Conservation (phyloP, 2,113 vertebrate species). For the Castor canadensis region DNA sequence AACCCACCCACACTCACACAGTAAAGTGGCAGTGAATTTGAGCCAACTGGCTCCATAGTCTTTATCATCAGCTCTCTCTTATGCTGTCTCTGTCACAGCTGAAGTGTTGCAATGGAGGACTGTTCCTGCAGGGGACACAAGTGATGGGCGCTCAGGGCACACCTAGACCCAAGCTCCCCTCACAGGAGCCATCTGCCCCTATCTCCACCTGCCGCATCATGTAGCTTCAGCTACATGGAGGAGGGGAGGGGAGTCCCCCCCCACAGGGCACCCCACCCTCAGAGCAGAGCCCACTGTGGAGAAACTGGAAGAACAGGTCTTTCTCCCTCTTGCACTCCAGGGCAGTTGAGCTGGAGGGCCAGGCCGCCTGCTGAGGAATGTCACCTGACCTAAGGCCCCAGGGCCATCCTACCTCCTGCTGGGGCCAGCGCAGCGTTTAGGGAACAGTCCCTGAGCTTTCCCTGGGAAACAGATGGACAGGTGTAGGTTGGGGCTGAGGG, state of each 20-base stretch:
- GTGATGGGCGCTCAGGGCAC: no score
- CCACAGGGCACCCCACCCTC: no score
- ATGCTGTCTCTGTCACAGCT: accelerated
- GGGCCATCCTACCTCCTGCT: neutral
- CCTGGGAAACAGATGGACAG: no score
- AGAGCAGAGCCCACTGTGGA: neutral
- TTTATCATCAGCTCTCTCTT: neutral
- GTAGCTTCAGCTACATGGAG: no score
- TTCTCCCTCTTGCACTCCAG: no score
- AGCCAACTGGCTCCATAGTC: neutral
- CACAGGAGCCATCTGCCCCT: neutral
- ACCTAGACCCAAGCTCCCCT: neutral
- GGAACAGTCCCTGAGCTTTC: neutral
- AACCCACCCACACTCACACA: neutral
- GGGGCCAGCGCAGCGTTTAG: neutral
- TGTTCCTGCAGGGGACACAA: neutral
- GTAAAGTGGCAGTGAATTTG: neutral
- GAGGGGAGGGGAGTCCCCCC: no score
- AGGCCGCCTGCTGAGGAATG: neutral
- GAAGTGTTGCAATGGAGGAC: neutral
- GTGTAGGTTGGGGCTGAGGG: neutral
- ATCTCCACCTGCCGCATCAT: no score
- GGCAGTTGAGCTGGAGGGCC: no score
- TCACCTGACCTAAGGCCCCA: neutral
- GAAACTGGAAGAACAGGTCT: neutral